Evolutionary conservation across 2,797 vertebrate species (phyloP), one percentile per base, ranked within the genome.

Genomic region (Myotis findleyi): DNA sequence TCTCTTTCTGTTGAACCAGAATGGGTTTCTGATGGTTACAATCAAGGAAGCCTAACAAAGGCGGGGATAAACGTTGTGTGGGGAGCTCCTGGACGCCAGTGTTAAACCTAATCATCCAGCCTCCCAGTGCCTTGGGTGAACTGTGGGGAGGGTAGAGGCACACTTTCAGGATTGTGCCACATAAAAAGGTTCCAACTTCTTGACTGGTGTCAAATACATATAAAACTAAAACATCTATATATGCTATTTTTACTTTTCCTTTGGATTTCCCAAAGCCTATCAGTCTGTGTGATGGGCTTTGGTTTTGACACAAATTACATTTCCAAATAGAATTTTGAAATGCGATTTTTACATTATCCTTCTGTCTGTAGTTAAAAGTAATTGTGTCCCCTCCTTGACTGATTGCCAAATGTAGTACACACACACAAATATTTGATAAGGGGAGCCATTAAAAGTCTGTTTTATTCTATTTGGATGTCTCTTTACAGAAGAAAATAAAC

Each of bases 251-350:
- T 17, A 62, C 69, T 82, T 90, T 96, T 55, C 47, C 23, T 96
- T 90, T 89, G 27, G 30, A 59, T 91, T 92, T 85, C 30, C 55
- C 16, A 62, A 91, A 87, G 21, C n/a, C 41, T 95, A 88, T 92
- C 53, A 82, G 23, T 86, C 27, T 87, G 1, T 80, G 14, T 92
- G 68, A 53, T 47, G 27, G 77, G 33, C 12, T 94, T 93, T 89
- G 33, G 6, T 71, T 97, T 94, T 96, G 76, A 85, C 47, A 87
- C 25, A 88, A 89, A 93, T 95, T 94, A 72, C 7, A 93, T 83
- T 27, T 95, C 49, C 53, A 93, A 95, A 93, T 59, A 95, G 64
- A 97, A 77, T 76, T 93, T 83, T 21, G 41, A 94, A 96, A 86
- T 76, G 21, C 16, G 84, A 49, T 25, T 66, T 89, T 96, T 91